Conservation (phyloP, 2,113 vertebrate genomes). For the Carassius carassius region DNA sequence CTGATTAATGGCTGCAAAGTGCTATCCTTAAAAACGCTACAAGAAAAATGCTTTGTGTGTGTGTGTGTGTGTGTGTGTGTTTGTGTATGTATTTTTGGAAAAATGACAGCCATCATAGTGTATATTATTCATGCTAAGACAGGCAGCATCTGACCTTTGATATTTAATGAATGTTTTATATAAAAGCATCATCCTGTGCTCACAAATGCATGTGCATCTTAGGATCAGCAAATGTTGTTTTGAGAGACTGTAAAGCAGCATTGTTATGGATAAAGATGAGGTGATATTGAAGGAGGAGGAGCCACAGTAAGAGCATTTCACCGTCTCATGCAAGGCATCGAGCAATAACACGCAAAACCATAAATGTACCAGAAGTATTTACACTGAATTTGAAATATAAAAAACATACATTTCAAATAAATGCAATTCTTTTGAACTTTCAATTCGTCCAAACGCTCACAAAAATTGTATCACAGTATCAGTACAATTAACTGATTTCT, state of each 20-base stretch:
- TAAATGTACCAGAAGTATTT: too few relatives aligned
- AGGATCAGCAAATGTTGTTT: conserved; percentile 23
- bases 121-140: conserved; percentile 23
- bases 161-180: conserved; percentile 52
- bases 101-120: conserved; percentile 1
- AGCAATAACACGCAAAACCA: not conserved
- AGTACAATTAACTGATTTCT: too few relatives aligned
- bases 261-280: not conserved
- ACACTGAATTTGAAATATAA: not conserved
- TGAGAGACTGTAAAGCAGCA: not conserved
- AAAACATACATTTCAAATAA: not conserved
- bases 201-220: not conserved
- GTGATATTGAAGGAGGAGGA: conserved; percentile 5
- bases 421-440: not conserved
- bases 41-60: conserved; percentile 77
- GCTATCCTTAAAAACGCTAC: conserved; percentile 71
- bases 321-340: not conserved
- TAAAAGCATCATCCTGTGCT: conserved; percentile 19
- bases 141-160: conserved; percentile 36
- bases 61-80: conserved; percentile 71
- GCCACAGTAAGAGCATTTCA: not conserved
- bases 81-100: conserved; percentile 53
- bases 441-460: not conserved
- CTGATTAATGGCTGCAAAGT: conserved; percentile 84
- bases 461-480: not conserved